Evolutionary conservation across 1,140 invertebrate species (phyloP).

Genomic region (Thaumetopoea pityocampa): DNA sequence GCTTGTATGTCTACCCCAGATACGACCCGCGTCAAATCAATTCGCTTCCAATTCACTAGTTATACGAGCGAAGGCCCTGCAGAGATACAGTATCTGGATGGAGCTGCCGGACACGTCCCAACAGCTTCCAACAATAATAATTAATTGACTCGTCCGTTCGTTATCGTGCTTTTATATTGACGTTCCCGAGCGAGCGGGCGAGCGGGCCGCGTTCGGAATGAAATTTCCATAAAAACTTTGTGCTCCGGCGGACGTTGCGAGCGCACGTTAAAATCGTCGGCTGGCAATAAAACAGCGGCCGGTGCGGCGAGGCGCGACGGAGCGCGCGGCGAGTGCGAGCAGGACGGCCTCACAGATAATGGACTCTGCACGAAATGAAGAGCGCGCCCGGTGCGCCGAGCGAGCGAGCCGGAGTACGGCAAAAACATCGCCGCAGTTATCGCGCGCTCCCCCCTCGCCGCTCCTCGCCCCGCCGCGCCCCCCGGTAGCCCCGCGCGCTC

Average conservation of each 20-base stretch:
- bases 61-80: conserved; percentile 21
- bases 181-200: conserved; percentile 68
- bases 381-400: conserved; percentile 60
- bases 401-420: conserved; percentile 63
- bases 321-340: conserved; percentile 48
- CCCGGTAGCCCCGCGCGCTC: too few relatives aligned
- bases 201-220: conserved; percentile 71
- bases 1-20: conserved; percentile 2
- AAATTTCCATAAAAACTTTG: conserved; percentile 76
- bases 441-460: conserved; percentile 37
- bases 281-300: conserved; percentile 74
- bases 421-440: conserved; percentile 70
- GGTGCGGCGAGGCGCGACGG: conserved; percentile 70
- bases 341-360: conserved; percentile 61
- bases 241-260: conserved; percentile 72
- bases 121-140: conserved; percentile 75
- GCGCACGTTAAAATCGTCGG: conserved; percentile 74
- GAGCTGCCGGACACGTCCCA: conserved; percentile 56
- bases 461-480: conserved; percentile 29
- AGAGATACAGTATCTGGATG: conserved; percentile 58
- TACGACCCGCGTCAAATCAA: conserved; percentile 2
- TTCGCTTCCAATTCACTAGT: conserved; percentile 23
- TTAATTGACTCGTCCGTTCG: conserved; percentile 76
- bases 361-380: conserved; percentile 67
- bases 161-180: conserved; percentile 75